These are phyloP conservation scores for Heliconius erato DNA, from an alignment of 2,888 invertebrate species.

Conservation along the genomic window DNA sequence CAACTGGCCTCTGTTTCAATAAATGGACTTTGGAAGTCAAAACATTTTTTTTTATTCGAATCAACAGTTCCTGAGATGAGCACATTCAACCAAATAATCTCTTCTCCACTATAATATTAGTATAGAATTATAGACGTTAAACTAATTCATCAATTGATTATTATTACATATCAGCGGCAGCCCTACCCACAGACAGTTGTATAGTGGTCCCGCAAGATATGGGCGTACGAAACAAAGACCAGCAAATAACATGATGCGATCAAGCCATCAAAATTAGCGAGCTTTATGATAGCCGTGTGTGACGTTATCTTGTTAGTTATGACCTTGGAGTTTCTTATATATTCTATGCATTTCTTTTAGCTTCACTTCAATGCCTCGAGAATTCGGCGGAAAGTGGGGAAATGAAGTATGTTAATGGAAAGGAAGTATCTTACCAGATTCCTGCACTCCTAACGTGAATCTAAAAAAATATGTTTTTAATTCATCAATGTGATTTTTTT, in stretches of 20 bases:
- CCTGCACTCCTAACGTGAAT: too few relatives aligned
- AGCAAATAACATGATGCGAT: slow-evolving; percentile 54
- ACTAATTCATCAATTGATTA: not conserved
- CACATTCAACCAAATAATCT: too few relatives aligned
- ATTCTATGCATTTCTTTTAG: too few relatives aligned
- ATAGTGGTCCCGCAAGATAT: slow-evolving; percentile 51
- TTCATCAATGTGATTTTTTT: too few relatives aligned
- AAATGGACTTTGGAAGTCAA: not conserved
- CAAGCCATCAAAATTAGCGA: slow-evolving; percentile 36
- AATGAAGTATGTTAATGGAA: too few relatives aligned
- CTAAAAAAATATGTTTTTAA: too few relatives aligned
- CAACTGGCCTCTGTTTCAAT: not conserved
- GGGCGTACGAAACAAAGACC: slow-evolving; percentile 55
- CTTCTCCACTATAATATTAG: too few relatives aligned
- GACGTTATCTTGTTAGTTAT: slow-evolving; percentile 19
- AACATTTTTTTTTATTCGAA: not conserved
- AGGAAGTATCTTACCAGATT: too few relatives aligned
- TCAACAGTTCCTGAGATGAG: not conserved
- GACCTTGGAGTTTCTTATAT: slow-evolving; percentile 1
- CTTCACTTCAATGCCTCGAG: too few relatives aligned
- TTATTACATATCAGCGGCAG: slow-evolving; percentile 32
- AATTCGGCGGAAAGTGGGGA: too few relatives aligned
- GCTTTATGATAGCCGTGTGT: slow-evolving; percentile 15
- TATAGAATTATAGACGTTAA: not conserved
- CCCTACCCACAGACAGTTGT: slow-evolving; percentile 50